Conservation (phyloP, 2,888 invertebrate genomes). For the Eudemis profundana region DNA sequence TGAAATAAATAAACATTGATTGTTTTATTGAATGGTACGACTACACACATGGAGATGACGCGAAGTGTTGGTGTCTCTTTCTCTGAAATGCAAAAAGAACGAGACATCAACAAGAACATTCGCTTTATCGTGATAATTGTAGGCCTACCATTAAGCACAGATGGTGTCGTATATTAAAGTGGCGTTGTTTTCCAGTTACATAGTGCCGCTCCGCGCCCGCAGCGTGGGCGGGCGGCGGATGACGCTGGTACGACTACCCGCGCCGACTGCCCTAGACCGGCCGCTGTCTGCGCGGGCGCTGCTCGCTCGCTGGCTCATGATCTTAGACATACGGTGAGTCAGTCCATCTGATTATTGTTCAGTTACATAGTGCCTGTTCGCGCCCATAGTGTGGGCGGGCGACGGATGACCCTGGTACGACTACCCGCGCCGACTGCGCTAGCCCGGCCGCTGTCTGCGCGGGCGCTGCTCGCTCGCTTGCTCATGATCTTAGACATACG, state of each 20-base stretch:
- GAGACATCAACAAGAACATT: no score
- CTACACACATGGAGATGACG: no score
- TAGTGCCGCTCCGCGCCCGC: constrained; percentile 69
- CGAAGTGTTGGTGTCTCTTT: no score
- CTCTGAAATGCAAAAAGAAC: no score
- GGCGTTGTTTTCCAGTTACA: constrained; percentile 67
- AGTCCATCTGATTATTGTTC: constrained; percentile 52
- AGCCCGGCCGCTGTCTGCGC: not conserved
- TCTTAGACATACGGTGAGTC: constrained; percentile 73
- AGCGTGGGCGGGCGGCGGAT: constrained; percentile 68
- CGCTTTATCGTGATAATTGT: no score
- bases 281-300: constrained; percentile 72
- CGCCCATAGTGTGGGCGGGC: constrained; percentile 65
- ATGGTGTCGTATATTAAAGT: no score
- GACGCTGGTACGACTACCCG: constrained; percentile 73
- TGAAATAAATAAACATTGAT: no score
- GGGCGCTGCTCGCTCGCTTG: not conserved
- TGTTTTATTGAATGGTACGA: no score
- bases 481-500: constrained; percentile 76
- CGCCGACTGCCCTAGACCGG: constrained; percentile 65
- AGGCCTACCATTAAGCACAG: no score
- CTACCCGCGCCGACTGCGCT: constrained; percentile 68
- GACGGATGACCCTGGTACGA: constrained; percentile 70
- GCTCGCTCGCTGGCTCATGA: constrained; percentile 78
- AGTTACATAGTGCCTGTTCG: constrained; percentile 75